phyloP scores from a whole-genome alignment of 2,797 vertebrate species.

The Notolepis coatsorum region DNA sequence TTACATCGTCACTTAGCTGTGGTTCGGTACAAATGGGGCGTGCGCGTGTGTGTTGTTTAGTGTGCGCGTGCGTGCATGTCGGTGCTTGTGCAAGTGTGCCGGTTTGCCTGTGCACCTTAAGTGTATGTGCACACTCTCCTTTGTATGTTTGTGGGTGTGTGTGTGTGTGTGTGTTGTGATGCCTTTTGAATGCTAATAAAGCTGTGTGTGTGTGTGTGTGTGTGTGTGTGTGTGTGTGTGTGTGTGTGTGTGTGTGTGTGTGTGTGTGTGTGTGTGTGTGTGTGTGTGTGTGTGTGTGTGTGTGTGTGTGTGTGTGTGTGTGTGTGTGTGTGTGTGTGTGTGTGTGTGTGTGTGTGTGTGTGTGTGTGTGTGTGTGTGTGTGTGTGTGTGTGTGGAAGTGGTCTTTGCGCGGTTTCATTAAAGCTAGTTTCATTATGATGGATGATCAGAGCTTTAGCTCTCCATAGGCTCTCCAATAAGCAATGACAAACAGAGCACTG shows the following conservation, averaged over 20 bases:
- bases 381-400: conserved; percentile 34
- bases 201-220: background rate
- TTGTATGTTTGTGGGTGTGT: too few relatives aligned
- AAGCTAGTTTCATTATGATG: conserved; percentile 75
- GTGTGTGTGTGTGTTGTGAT: too few relatives aligned
- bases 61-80: background rate
- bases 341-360: conserved; percentile 16
- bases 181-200: too few relatives aligned
- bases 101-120: background rate
- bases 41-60: too few relatives aligned
- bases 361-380: conserved; percentile 8
- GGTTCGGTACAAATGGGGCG: background rate
- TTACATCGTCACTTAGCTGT: background rate
- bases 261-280: conserved; percentile 9
- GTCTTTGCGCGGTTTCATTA: conserved; percentile 69
- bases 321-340: conserved; percentile 6
- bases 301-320: background rate
- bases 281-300: background rate
- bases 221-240: background rate
- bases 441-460: conserved; percentile 63
- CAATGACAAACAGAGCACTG: conserved; percentile 54
- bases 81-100: background rate
- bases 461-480: conserved; percentile 50
- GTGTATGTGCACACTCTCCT: background rate
- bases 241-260: background rate